phyloP scores from a whole-genome alignment of 2,797 vertebrate genomes.

The Spea hammondii region DNA sequence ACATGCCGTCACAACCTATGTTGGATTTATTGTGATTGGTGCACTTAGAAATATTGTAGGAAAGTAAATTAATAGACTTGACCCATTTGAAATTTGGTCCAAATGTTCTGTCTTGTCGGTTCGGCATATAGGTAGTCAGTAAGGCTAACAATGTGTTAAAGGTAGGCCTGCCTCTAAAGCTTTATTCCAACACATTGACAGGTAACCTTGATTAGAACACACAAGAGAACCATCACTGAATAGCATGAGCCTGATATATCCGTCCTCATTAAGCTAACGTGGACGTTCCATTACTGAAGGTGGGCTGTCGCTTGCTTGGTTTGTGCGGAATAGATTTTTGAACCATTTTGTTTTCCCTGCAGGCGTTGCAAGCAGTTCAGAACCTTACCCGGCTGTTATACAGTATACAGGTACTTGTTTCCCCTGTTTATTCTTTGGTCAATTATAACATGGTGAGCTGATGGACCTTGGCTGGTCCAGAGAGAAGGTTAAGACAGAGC shows the following conservation, averaged over 20 bases:
- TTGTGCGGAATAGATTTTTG: not conserved
- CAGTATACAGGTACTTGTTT: conserved; percentile 85
- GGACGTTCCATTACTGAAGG: not conserved
- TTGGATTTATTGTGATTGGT: no score
- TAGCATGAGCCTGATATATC: not conserved
- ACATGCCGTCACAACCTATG: no score
- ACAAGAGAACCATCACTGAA: not conserved
- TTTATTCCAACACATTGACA: not conserved
- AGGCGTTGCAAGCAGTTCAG: conserved; percentile 88
- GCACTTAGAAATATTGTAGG: no score
- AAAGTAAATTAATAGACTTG: no score
- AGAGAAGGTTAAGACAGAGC: no score
- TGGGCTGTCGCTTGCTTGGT: not conserved
- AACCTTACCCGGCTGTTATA: conserved; percentile 89
- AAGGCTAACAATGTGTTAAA: not conserved
- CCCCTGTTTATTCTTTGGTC: not conserved
- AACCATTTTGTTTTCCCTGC: conserved; percentile 41
- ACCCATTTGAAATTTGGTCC: no score
- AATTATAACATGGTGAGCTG: no score
- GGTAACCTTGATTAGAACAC: not conserved
- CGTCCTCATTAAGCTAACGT: not conserved
- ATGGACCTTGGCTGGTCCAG: no score
- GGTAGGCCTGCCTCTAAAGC: not conserved
- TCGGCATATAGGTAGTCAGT: not conserved
- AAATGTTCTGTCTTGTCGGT: no score